Evolutionary conservation across 2,113 vertebrate species (phyloP), one percentile per base, ranked within the genome.

Genomic region (Megalops atlanticus): DNA sequence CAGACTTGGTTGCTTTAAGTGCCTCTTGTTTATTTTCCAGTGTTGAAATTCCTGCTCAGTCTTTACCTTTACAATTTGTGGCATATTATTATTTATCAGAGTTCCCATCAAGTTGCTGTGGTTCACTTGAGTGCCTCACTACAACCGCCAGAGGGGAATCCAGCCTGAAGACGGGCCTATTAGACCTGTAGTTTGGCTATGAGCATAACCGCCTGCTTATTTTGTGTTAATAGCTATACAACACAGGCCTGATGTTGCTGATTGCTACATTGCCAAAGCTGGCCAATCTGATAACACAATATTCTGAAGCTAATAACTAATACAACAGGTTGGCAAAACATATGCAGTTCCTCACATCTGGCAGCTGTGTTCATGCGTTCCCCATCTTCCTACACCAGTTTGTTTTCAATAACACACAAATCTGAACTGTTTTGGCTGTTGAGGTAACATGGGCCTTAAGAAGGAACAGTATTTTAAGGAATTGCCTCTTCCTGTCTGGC

Each of bases 1-100:
- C 52, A 38, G 52, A 24, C 11, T 64, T n/a, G 1, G 24, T 64
- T n/a, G n/a, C n/a, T 33, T 71, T 76, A 47, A 76, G 18, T 16
- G 52, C 49, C 5, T 21, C 18, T 78, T 24, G 7, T 64, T 52
- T 41, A 14, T 18, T 40, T 47, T 8, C 36, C 54, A 76, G 52
- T 40, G 43, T 10, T 47, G 45, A 41, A 81, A 45, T 41, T 76
- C 39, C 2, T 71, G 39, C 47, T 68, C 8, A 41, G 52, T 36
- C 27, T 74, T 80, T 75, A 40, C 72, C 54, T 27, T 74, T 36
- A n/a, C 33, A 49, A 80, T 80, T 27, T 43, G n/a, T 76, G 75
- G 49, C 72, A 35, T 45, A 58, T 80, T 43, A 18, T 58, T 24
- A 21, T 27, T 58, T 64, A 49, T 43, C 58, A 39, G 1, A 41